Base-by-base conservation (phyloP, 2,888 invertebrate genomes). In the Drosophila dives region DNA sequence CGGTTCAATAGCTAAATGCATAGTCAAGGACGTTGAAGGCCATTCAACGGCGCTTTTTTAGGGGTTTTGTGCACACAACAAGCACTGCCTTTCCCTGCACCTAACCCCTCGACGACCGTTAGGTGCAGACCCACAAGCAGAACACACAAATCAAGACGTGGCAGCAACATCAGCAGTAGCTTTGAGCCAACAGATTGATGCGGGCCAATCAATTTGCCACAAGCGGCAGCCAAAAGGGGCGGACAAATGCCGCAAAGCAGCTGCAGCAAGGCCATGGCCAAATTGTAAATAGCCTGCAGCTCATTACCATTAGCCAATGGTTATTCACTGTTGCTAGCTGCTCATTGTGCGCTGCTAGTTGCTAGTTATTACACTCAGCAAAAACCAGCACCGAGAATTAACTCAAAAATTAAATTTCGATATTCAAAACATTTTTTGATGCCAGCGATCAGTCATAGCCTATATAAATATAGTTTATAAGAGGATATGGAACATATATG, bases 21-120 rank as follows among this genome's bases (percentile, higher is more conserved):
- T 67, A 72, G 72, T 83, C 88, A 87, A 87, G 86, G 86, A 87
- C 86, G 88, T 81, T 89, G 90, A 87, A 87, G 86, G 86, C 86
- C 86, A 89, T 83, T 87, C 88, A 87, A 86, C 83, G 88, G 68
- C 48, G 65, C 56, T 74, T 72, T 72, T 62, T 80, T 23, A 0
- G 81, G 89, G 80, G 84, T 86, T 75, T 83, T 67, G 59, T 45
- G 63, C 33, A 33, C 23, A 23, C 33, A 53, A 33, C 33, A 53
- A 53, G 1, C n/a, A 15, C 55, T 45, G n/a, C 54, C 12, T 29
- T 29, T 42, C 29, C 54, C 36, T 8, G 26, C 26, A 36, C 26
- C 36, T n/a, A 26, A 26, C 7, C n/a, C 12, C 12, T 15, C 6
- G 36, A 12, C 23, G 11, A 17, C 69, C 42, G 67, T 56, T 68